Conservation (phyloP, 1,140 invertebrate species). For the Branchinecta lynchi region DNA sequence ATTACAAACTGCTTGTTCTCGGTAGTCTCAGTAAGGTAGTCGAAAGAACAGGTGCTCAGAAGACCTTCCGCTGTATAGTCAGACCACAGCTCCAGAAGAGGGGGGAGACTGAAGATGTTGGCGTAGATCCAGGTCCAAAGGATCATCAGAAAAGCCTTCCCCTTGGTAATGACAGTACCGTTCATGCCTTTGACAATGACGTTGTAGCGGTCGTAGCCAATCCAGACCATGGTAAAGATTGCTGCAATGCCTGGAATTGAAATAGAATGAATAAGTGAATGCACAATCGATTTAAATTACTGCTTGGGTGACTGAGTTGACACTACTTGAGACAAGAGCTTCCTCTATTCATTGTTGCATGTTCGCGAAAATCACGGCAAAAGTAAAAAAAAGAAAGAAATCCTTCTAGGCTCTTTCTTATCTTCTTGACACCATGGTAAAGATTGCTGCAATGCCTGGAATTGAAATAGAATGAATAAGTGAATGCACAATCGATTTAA, state of each 20-base stretch:
- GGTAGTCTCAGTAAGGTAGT: conserved; percentile 54
- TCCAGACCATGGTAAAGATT: conserved; percentile 35
- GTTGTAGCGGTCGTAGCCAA: conserved; percentile 65
- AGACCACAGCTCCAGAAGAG: conserved; percentile 57
- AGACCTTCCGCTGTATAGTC: conserved; percentile 73
- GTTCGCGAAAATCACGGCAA: too few species aligned
- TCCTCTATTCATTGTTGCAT: too few species aligned
- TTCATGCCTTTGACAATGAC: conserved; percentile 52
- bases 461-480: neutral
- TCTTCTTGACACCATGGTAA: conserved; percentile 27
- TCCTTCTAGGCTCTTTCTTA: too few species aligned
- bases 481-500: neutral
- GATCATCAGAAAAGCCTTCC: conserved; percentile 47
- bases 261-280: neutral
- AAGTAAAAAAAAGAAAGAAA: too few species aligned
- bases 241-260: neutral
- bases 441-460: conserved; percentile 24
- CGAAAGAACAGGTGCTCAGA: conserved; percentile 67
- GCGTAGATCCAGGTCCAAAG: conserved; percentile 51
- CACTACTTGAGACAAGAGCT: too few species aligned
- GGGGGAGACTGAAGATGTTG: conserved; percentile 47
- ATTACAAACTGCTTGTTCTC: conserved; percentile 44
- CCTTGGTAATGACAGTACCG: conserved; percentile 30
- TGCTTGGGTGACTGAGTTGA: neutral
- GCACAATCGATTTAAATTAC: neutral